phyloP scores from a whole-genome alignment of 2,113 vertebrate genomes.

The Paracanthobrama guichenoti region DNA sequence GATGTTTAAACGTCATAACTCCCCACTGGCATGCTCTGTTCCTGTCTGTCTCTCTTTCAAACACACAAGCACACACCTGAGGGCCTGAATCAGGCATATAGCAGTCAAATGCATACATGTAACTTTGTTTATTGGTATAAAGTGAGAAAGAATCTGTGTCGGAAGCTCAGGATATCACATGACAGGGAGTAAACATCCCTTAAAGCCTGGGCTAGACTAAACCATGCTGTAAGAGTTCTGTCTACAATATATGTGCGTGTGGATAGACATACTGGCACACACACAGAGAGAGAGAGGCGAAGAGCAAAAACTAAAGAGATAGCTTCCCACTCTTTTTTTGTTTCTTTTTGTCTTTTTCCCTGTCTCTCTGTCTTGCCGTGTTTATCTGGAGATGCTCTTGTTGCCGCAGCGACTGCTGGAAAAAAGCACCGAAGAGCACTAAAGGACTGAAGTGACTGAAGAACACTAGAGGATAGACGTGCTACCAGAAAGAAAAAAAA shows the following conservation, averaged over 20 bases:
- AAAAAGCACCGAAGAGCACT: slow-evolving; percentile 20
- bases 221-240: slow-evolving; percentile 14
- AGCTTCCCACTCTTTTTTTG: slow-evolving; percentile 6
- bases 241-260: neutral
- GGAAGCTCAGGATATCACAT: slow-evolving; percentile 36
- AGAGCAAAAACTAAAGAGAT: neutral
- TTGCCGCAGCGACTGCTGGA: slow-evolving; percentile 63
- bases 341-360: slow-evolving; percentile 18
- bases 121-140: slow-evolving; percentile 44
- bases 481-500: neutral
- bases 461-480: slow-evolving; percentile 13
- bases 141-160: slow-evolving; percentile 34
- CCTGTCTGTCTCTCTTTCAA: slow-evolving; percentile 16
- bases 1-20: slow-evolving; percentile 54
- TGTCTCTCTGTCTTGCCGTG: slow-evolving; percentile 14
- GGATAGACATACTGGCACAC: neutral
- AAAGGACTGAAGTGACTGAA: neutral
- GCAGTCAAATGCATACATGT: slow-evolving; percentile 14
- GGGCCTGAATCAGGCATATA: slow-evolving; percentile 17
- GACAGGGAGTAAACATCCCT: slow-evolving; percentile 39
- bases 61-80: slow-evolving; percentile 34
- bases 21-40: slow-evolving; percentile 13
- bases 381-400: slow-evolving; percentile 49
- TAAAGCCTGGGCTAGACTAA: slow-evolving; percentile 44
- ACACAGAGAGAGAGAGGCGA: neutral